Conservation (phyloP, 2,888 invertebrate genomes). For the Colostygia pectinataria region DNA sequence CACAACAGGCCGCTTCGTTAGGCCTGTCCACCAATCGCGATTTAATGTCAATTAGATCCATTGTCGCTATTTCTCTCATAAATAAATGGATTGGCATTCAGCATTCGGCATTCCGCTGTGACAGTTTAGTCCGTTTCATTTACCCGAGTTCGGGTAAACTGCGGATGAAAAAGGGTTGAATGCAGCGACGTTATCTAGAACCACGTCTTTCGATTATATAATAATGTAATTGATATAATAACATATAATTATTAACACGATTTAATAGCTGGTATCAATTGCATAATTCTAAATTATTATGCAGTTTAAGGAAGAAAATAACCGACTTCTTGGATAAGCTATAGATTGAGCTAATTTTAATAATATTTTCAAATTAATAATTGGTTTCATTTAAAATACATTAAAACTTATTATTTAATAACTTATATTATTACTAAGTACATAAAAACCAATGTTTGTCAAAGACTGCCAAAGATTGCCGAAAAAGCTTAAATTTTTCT, state of each 20-base stretch:
- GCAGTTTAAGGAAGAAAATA: no score
- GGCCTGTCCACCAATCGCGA: conserved; percentile 55
- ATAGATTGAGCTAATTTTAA: no score
- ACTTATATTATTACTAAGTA: no score
- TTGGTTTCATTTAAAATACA: no score
- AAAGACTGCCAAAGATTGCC: no score
- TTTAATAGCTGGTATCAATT: no score
- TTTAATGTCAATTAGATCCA: conserved; percentile 75
- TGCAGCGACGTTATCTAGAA: conserved; percentile 7
- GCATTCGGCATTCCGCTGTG: conserved; percentile 28
- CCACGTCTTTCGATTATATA: not conserved
- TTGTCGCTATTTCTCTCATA: conserved; percentile 66
- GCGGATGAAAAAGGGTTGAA: conserved; percentile 4
- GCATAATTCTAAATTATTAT: no score
- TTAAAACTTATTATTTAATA: no score
- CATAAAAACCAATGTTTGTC: no score
- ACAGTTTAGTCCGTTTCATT: conserved; percentile 46
- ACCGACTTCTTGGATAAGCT: no score
- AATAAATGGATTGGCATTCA: conserved; percentile 52
- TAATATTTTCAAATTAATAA: no score
- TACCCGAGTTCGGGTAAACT: conserved; percentile 35
- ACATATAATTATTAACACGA: conserved; percentile 3
- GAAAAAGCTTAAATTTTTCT: no score
- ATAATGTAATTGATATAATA: conserved; percentile 6
- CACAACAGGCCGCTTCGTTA: conserved; percentile 60